These are phyloP conservation scores for Drosophila sp. DNA, from an alignment of 1,140 invertebrate genomes.

Conservation along the genomic window DNA sequence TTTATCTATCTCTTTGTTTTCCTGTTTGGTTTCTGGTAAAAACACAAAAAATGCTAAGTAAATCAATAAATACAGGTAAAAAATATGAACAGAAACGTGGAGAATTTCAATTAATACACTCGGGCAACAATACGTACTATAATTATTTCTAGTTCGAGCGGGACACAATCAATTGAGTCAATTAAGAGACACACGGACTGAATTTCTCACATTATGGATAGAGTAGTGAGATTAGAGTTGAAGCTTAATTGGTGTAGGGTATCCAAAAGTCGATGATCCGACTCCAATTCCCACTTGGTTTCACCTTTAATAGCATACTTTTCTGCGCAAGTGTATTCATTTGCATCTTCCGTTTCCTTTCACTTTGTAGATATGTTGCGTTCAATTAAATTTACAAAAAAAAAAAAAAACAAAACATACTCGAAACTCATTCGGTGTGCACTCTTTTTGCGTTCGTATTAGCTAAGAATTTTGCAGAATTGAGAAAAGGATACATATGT, in stretches of 20 bases:
- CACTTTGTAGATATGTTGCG: slow-evolving; percentile 42
- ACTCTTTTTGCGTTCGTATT: slow-evolving; percentile 16
- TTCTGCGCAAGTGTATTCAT: background rate
- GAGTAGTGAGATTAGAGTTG: no score
- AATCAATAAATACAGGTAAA: no score
- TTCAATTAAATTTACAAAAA: slow-evolving; percentile 40
- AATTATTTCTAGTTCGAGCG: no score
- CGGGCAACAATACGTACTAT: no score
- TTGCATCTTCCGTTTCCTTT: slow-evolving; percentile 9
- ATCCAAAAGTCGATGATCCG: background rate
- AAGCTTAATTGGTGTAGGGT: no score
- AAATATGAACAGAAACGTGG: no score
- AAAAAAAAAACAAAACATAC: slow-evolving; percentile 25
- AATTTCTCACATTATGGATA: no score
- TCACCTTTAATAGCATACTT: background rate
- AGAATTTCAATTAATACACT: no score
- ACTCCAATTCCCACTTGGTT: slow-evolving; percentile 29
- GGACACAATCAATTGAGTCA: no score
- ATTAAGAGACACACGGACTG: no score
- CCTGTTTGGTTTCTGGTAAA: slow-evolving; percentile 11
- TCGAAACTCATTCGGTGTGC: slow-evolving; percentile 9
- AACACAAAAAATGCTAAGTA: no score
- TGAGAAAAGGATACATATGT: slow-evolving; percentile 47
- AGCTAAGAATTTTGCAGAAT: slow-evolving; percentile 38
- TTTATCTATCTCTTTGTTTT: slow-evolving; percentile 42